These are phyloP conservation scores for Atherinosoma microstoma DNA, from an alignment of 2,797 vertebrate species.

Conservation along the genomic window DNA sequence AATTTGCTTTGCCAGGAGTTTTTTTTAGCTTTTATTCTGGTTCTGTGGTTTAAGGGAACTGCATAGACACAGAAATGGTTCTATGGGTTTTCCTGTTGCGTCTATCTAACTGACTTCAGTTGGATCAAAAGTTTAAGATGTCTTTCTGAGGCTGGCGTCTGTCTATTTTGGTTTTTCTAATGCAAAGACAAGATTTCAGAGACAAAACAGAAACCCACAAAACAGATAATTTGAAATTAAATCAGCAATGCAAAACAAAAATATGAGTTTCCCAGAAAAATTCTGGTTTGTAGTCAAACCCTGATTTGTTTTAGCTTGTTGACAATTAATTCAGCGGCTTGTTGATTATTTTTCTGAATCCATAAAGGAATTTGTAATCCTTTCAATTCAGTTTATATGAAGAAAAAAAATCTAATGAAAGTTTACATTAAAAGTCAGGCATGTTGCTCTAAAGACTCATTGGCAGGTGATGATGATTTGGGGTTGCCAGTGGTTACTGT, in stretches of 20 bases:
- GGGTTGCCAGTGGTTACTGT: too few relatives aligned
- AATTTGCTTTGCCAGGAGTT: slow-evolving; percentile 27
- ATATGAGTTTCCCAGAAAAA: not conserved
- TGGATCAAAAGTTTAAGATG: slow-evolving; percentile 35
- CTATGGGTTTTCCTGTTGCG: slow-evolving; percentile 52
- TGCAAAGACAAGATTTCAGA: slow-evolving; percentile 12
- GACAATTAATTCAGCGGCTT: not conserved
- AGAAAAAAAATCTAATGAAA: not conserved
- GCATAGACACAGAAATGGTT: slow-evolving; percentile 51
- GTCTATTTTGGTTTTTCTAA: slow-evolving; percentile 20
- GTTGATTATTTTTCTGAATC: not conserved
- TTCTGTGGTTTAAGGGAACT: slow-evolving; percentile 55
- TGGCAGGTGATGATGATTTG: too few relatives aligned
- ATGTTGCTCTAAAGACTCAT: too few relatives aligned
- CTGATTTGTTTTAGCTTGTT: not conserved
- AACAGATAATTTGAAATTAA: not conserved
- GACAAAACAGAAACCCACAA: not conserved
- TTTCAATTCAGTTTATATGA: not conserved
- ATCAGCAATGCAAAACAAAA: not conserved
- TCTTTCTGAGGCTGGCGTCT: slow-evolving; percentile 39
- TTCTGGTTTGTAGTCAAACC: not conserved
- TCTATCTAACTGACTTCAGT: slow-evolving; percentile 48
- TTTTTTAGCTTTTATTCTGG: slow-evolving; percentile 35
- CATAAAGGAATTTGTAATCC: not conserved
- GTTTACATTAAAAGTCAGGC: too few relatives aligned